Evolutionary conservation across 2,113 vertebrate species (phyloP).

Genomic region (Sceloporus tristichus): DNA sequence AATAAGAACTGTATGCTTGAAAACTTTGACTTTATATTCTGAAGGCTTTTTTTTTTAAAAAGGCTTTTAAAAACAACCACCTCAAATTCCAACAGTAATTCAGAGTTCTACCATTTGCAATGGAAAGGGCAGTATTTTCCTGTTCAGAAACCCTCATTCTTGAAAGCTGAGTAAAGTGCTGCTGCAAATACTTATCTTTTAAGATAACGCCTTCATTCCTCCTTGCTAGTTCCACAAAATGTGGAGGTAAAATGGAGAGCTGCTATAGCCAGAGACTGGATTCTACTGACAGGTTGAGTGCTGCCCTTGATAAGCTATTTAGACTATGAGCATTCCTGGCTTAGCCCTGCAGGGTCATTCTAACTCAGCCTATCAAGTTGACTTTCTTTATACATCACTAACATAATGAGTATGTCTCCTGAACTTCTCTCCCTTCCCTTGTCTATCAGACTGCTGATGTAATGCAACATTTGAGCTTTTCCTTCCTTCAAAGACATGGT

Average conservation of each 20-base stretch:
- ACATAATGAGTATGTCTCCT: neutral
- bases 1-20: neutral
- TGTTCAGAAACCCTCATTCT: conserved; percentile 30
- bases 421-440: conserved; percentile 37
- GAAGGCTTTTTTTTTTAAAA: neutral
- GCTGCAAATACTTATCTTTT: conserved; percentile 33
- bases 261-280: conserved; percentile 11
- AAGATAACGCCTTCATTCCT: conserved; percentile 3
- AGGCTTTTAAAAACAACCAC: neutral
- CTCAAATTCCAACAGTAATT: neutral
- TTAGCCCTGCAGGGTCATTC: neutral
- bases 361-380: neutral
- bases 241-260: neutral
- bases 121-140: neutral
- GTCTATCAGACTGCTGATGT: conserved; percentile 44
- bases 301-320: conserved; percentile 38
- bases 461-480: conserved; percentile 46
- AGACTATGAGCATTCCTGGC: neutral
- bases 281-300: conserved; percentile 32
- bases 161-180: conserved; percentile 28
- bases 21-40: neutral
- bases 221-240: neutral
- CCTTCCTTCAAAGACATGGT: conserved; percentile 31
- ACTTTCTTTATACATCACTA: conserved; percentile 39
- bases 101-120: neutral